Percentiles rank a stretch among this genome's conserved stretches.
Conservation (phyloP, 2,113 vertebrate genomes). For the Hassar affinis region DNA sequence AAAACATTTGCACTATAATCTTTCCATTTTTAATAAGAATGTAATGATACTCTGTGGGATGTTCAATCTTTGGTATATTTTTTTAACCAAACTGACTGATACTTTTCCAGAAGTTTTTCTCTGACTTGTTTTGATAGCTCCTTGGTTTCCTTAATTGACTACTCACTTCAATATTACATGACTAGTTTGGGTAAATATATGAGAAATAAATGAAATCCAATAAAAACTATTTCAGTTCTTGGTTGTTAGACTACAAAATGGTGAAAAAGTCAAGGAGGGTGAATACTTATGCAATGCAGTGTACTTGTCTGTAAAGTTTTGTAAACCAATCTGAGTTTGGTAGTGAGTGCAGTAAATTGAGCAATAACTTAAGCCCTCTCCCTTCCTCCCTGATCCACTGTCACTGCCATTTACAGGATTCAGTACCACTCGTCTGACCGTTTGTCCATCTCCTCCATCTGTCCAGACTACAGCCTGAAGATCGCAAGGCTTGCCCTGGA, state of each 20-base stretch:
- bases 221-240: not conserved
- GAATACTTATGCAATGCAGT: not conserved
- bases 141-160: not conserved
- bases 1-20: too few species aligned
- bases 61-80: not conserved
- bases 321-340: not conserved
- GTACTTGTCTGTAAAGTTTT: not conserved
- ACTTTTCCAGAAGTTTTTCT: not conserved
- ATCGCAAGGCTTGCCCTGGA: constrained; percentile 73
- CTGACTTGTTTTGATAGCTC: not conserved
- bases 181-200: not conserved
- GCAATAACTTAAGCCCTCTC: not conserved
- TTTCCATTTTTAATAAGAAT: too few species aligned
- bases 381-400: constrained; percentile 6
- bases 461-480: constrained; percentile 78
- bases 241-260: not conserved
- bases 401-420: constrained; percentile 63
- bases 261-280: not conserved
- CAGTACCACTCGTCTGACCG: constrained; percentile 74
- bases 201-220: not conserved
- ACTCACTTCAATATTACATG: not conserved
- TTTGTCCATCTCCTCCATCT: constrained; percentile 75
- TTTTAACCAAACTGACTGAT: not conserved
- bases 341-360: not conserved
- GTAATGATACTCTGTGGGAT: not conserved